Conservation (phyloP, 92 coral and sea anemone species). For the Heteractis magnifica region DNA sequence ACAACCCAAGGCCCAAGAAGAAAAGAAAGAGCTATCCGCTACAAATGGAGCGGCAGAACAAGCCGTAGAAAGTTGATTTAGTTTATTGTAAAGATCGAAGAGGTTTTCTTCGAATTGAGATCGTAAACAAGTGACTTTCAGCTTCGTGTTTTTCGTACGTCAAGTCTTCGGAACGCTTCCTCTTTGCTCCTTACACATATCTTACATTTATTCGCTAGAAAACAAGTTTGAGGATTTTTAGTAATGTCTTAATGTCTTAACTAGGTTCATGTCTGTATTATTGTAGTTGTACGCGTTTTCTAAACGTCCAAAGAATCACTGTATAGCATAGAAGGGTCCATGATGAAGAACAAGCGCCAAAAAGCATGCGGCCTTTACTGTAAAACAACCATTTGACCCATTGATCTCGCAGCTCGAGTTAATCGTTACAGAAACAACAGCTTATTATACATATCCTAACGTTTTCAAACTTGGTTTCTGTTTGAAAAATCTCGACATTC, state of each 20-base stretch:
- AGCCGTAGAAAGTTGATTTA: constrained; percentile 48
- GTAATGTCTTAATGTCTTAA: background rate
- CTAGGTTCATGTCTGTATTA: background rate
- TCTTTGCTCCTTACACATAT: background rate
- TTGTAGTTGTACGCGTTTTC: background rate
- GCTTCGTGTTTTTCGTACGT: constrained; percentile 5
- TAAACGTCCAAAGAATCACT: background rate
- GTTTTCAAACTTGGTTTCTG: constrained; percentile 1
- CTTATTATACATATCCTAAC: background rate
- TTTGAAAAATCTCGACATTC: background rate
- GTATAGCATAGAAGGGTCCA: background rate
- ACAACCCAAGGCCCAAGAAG: constrained; percentile 10
- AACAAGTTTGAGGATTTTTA: constrained; percentile 10
- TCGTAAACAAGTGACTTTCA: background rate
- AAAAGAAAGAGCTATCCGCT: constrained; percentile 33
- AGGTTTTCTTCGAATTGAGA: constrained; percentile 1
- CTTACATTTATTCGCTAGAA: constrained; percentile 9
- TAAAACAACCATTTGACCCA: constrained; percentile 11
- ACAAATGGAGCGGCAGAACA: constrained; percentile 45
- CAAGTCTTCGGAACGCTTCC: background rate
- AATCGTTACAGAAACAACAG: background rate
- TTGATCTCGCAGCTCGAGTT: background rate
- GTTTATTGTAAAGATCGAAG: background rate
- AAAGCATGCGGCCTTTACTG: constrained; percentile 8
- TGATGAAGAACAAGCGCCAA: background rate